These are phyloP conservation scores for Lithophane socia DNA, from an alignment of 2,888 invertebrate species.

Conservation along the genomic window DNA sequence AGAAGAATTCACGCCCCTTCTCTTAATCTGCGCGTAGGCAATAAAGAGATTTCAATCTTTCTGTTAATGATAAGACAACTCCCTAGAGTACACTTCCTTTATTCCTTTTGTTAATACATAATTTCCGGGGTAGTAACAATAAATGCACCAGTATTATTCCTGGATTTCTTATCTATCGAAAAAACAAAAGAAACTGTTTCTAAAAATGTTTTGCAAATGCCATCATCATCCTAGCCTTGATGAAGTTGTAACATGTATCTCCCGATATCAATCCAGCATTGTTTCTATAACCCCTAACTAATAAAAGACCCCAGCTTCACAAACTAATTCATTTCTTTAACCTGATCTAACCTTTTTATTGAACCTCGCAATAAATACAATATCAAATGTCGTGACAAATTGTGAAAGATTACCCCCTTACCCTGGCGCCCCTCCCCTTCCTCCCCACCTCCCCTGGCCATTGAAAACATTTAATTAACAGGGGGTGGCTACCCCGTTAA, in stretches of 20 bases:
- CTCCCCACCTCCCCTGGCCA: slow-evolving; percentile 31
- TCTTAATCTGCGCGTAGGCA: too few relatives aligned
- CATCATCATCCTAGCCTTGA: not conserved
- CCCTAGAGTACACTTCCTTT: not conserved
- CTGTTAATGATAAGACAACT: slow-evolving; percentile 2
- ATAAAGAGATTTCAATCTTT: too few relatives aligned
- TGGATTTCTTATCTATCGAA: too few relatives aligned
- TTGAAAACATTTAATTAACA: slow-evolving; percentile 69
- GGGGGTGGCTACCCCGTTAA: slow-evolving; percentile 60
- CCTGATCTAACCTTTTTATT: slow-evolving; percentile 45
- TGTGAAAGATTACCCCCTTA: slow-evolving; percentile 52
- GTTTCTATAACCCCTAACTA: not conserved
- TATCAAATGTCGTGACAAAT: slow-evolving; percentile 68
- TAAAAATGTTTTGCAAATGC: not conserved
- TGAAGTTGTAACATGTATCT: not conserved
- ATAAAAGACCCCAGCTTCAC: too few relatives aligned
- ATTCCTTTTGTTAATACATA: not conserved
- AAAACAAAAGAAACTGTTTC: too few relatives aligned
- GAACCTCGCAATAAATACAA: slow-evolving; percentile 61
- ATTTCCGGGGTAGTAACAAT: not conserved
- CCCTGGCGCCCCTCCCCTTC: not conserved
- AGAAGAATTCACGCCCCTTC: not conserved
- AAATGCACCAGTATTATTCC: not conserved
- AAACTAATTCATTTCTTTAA: too few relatives aligned
- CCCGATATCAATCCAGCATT: slow-evolving; percentile 13